These are phyloP conservation scores for Tiliqua scincoides DNA, from an alignment of 2,113 vertebrate genomes.

Conservation along the genomic window DNA sequence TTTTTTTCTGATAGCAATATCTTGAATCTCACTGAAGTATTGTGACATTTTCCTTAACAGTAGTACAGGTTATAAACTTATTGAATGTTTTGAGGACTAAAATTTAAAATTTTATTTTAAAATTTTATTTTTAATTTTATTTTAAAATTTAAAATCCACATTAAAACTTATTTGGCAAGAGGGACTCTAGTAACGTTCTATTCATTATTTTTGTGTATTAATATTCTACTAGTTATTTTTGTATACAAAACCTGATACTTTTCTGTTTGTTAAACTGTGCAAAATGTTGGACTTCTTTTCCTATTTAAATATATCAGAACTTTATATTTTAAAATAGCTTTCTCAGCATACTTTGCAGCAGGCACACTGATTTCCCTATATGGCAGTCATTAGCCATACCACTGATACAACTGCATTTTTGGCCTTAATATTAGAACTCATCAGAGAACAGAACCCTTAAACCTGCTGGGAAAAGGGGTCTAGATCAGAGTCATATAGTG, in stretches of 20 bases:
- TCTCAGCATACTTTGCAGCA: conserved; percentile 34
- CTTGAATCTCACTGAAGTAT: conserved; percentile 33
- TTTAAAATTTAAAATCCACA: no score
- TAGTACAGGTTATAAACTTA: conserved; percentile 19
- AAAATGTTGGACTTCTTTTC: not conserved
- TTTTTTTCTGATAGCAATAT: conserved; percentile 42
- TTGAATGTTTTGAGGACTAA: conserved; percentile 19
- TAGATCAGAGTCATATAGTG: not conserved
- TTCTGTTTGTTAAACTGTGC: conserved; percentile 17
- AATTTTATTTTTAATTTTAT: no score
- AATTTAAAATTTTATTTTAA: no score
- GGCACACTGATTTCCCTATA: conserved; percentile 37
- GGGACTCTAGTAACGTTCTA: not conserved
- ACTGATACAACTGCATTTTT: not conserved
- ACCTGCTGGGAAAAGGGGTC: no score
- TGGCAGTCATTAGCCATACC: not conserved
- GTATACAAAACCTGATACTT: conserved; percentile 22
- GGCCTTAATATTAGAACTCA: not conserved
- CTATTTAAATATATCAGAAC: not conserved
- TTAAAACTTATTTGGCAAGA: conserved; percentile 41
- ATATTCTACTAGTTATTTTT: not conserved
- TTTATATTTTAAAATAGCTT: conserved; percentile 32
- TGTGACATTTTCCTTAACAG: conserved; percentile 59
- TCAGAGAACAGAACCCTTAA: not conserved
- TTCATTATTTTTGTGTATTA: no score